Percentiles rank a stretch among this genome's conserved stretches.
phyloP scores from a whole-genome alignment of 2,888 invertebrate species.

The Drosophila testacea region DNA sequence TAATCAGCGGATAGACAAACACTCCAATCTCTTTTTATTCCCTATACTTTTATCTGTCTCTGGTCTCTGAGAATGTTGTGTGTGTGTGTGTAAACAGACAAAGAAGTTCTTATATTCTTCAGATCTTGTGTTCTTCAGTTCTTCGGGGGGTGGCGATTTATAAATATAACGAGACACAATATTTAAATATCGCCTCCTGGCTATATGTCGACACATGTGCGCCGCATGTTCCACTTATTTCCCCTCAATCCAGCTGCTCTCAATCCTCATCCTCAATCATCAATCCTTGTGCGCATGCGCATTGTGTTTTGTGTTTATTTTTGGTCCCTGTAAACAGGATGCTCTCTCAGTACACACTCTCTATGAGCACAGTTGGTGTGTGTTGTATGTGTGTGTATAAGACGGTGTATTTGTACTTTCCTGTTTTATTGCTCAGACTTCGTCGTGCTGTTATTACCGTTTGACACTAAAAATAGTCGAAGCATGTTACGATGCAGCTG shows the following conservation, averaged over 20 bases:
- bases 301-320: constrained; percentile 48
- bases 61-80: constrained; percentile 1
- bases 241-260: constrained; percentile 12
- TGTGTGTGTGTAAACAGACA: constrained; percentile 7
- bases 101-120: constrained; percentile 27
- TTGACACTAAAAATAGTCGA: constrained; percentile 63
- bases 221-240: constrained; percentile 43
- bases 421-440: constrained; percentile 47
- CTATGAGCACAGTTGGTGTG: constrained; percentile 26
- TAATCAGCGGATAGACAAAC: constrained; percentile 53
- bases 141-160: constrained; percentile 45
- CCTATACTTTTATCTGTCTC: background rate
- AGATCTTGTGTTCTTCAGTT: constrained; percentile 7
- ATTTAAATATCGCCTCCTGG: constrained; percentile 45
- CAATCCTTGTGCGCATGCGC: constrained; percentile 55
- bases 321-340: constrained; percentile 64
- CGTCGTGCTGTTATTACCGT: constrained; percentile 38
- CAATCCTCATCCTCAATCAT: background rate
- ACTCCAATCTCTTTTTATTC: background rate
- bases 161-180: constrained; percentile 45
- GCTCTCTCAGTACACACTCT: constrained; percentile 15
- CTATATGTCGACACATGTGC: constrained; percentile 53
- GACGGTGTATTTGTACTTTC: constrained; percentile 34
- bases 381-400: background rate
- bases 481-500: constrained; percentile 61